Percentiles rank a stretch among this genome's conserved stretches.
Evolutionary conservation across 2,888 invertebrate genomes (phyloP).

Genomic region (Leptopterna dolabrata): DNA sequence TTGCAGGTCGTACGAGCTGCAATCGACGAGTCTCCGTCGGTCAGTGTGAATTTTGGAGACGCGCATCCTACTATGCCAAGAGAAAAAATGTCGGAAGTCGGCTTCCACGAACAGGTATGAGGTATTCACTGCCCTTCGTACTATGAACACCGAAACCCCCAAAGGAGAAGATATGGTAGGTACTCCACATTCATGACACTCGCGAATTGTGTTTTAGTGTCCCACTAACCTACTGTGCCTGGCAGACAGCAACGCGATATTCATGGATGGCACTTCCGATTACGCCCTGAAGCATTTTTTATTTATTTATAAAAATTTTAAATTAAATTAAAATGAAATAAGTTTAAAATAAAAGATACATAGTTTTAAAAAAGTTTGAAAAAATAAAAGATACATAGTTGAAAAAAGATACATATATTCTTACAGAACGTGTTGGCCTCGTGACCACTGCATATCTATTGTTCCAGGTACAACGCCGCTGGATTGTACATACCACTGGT

Average conservation of each 20-base stretch:
- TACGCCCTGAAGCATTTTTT: conserved; percentile 13
- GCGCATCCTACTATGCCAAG: too few species aligned
- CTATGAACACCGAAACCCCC: background rate
- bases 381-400: background rate
- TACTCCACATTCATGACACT: background rate
- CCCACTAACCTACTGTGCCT: background rate
- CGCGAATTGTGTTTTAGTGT: background rate
- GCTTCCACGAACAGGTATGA: too few species aligned
- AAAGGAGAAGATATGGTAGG: background rate
- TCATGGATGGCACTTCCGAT: conserved; percentile 28
- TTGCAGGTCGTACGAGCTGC: too few species aligned
- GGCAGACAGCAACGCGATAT: background rate
- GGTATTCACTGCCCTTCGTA: too few species aligned
- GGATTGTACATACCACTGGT: background rate
- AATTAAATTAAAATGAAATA: background rate
- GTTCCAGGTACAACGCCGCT: background rate
- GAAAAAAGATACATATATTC: background rate
- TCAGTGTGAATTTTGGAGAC: too few species aligned
- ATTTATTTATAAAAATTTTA: background rate
- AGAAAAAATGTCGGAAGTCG: too few species aligned
- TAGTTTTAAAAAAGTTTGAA: background rate
- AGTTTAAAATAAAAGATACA: background rate
- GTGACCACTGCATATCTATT: too few species aligned
- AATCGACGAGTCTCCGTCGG: too few species aligned
- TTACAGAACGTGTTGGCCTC: too few species aligned